Evolutionary conservation across 2,888 invertebrate genomes (phyloP).

Genomic region (Gryllus longicercus): DNA sequence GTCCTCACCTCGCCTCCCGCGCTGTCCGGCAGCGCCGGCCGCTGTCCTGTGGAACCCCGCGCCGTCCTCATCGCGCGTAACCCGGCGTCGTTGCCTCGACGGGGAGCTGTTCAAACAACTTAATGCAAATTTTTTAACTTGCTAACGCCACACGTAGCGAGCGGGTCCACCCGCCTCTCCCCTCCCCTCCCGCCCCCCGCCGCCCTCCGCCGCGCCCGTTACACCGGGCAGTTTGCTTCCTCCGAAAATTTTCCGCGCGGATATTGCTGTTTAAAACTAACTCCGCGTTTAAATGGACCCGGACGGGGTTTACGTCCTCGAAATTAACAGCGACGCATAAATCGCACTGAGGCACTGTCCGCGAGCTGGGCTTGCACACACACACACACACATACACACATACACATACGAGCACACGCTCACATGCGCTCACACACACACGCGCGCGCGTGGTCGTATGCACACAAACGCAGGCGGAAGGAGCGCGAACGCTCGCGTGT

Average conservation of each 20-base stretch:
- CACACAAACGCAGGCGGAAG: too few species aligned
- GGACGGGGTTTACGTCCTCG: constrained; percentile 5
- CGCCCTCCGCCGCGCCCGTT: not conserved
- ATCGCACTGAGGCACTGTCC: not conserved
- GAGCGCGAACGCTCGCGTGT: too few species aligned
- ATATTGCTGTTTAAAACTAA: constrained; percentile 17
- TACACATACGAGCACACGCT: too few species aligned
- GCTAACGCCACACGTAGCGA: not conserved
- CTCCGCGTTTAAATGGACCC: constrained; percentile 1
- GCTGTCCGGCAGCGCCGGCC: too few species aligned
- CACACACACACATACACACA: too few species aligned
- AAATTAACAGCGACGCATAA: constrained; percentile 2
- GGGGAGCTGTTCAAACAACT: not conserved
- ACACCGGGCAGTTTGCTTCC: not conserved
- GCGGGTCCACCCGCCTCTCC: not conserved
- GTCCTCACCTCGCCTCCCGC: too few species aligned
- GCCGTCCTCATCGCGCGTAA: too few species aligned
- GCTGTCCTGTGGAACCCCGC: too few species aligned
- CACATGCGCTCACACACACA: too few species aligned
- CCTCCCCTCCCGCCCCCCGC: not conserved
- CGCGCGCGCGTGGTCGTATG: too few species aligned
- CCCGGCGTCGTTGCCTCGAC: too few species aligned
- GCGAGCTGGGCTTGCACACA: not conserved
- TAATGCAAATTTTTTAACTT: constrained; percentile 1
- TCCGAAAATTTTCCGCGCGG: not conserved